Percentiles rank a stretch among this genome's conserved stretches.
Conservation (phyloP, 1,140 invertebrate genomes). For the Spodoptera frugiperda region DNA sequence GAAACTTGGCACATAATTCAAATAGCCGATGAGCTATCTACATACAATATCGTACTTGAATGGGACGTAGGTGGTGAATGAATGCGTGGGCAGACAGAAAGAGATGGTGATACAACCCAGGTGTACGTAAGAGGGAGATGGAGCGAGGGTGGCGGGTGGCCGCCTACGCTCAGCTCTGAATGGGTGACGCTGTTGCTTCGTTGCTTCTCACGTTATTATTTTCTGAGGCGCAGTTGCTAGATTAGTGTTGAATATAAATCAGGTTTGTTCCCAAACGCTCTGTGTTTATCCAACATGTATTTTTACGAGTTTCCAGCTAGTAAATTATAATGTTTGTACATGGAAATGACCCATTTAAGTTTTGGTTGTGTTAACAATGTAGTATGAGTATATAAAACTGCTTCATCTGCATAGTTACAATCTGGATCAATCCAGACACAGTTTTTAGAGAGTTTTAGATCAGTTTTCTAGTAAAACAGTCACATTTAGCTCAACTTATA, state of each 20-base stretch:
- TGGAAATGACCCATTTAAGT: too few relatives aligned
- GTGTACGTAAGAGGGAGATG: conserved; percentile 39
- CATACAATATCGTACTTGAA: conserved; percentile 56
- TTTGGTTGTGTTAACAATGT: too few relatives aligned
- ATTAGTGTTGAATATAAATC: conserved; percentile 12
- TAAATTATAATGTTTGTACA: too few relatives aligned
- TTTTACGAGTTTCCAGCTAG: too few relatives aligned
- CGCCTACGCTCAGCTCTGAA: conserved; percentile 61
- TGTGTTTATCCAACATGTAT: too few relatives aligned
- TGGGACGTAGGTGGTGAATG: conserved; percentile 69
- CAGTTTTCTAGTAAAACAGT: too few relatives aligned
- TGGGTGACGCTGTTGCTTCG: conserved; percentile 64
- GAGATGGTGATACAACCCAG: conserved; percentile 1
- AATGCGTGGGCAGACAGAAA: conserved; percentile 59
- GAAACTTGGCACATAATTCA: conserved; percentile 22
- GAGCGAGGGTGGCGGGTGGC: conserved; percentile 38
- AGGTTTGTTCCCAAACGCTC: neutral
- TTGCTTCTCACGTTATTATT: conserved; percentile 43
- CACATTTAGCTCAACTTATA: too few relatives aligned
- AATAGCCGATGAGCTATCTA: conserved; percentile 20
- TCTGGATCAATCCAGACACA: too few relatives aligned
- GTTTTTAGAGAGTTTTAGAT: too few relatives aligned
- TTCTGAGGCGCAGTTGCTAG: conserved; percentile 15
- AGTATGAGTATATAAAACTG: too few relatives aligned
- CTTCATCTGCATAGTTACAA: too few relatives aligned